Evolutionary conservation across 2,797 vertebrate species (phyloP), one percentile per base, ranked within the genome.

Genomic region (Nannoperca obscura): DNA sequence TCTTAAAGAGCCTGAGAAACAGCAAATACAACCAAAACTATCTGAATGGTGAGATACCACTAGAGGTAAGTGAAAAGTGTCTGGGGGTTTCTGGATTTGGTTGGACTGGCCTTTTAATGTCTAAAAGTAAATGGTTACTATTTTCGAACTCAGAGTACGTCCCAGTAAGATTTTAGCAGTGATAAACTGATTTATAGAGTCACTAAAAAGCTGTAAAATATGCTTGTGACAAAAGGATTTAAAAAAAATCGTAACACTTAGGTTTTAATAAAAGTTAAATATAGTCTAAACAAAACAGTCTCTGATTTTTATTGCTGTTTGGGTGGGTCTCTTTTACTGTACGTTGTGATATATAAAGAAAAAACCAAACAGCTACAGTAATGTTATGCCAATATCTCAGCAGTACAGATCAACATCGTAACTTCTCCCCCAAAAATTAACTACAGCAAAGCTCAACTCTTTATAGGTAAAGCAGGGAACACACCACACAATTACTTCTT

Each of bases 401-500:
- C 34, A 40, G 44, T 14, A 17, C 69, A 63, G 19, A 69, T 36
- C 27, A 49, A 69, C 63, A 44, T 38, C 57, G 50, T 72, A 79
- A 83, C 59, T 55, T 53, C 40, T 11, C 57, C 54, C 40, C 22
- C 67, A n/a, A 15, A 66, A 61, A 59, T 77, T 14, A 68, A 69
- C 53, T 20, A n/a, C 61, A 24, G 32, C 53, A 68, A 52, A 46
- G 49, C 66, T 71, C 54, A 6, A 24, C 44, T 6, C 64, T 84
- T 85, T 83, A 78, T 77, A 74, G 71, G 74, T 74, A 61, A 30
- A 71, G 30, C 13, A 30, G n/a, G 1, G 53, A 77, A 77, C 71
- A 80, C 14, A 9, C 75, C 68, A 30, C 85, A 86, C 86, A 81
- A 76, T 85, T 61, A 52, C 79, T 73, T 82, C 82, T 68, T 76